These are phyloP conservation scores for Channa maculata DNA, from an alignment of 2,113 vertebrate species.

Conservation along the genomic window DNA sequence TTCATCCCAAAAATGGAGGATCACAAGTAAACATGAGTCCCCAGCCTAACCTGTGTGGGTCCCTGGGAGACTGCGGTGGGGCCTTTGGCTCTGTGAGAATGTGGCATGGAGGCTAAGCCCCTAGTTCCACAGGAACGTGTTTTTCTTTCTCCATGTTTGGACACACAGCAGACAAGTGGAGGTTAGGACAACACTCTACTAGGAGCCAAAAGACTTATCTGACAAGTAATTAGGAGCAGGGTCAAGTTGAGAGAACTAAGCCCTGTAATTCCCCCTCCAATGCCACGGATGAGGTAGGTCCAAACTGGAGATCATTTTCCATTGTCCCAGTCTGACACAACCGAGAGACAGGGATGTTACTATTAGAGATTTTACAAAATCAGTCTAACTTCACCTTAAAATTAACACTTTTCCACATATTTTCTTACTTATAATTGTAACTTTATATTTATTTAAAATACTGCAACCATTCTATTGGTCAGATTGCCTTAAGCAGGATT, in stretches of 20 bases:
- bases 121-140: slow-evolving; percentile 71
- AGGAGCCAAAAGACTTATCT: slow-evolving; percentile 82
- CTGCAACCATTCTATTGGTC: neutral
- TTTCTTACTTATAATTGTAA: neutral
- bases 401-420: neutral
- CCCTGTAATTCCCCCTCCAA: slow-evolving; percentile 76
- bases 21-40: slow-evolving; percentile 5
- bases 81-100: slow-evolving; percentile 71
- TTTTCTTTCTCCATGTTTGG: slow-evolving; percentile 81
- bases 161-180: slow-evolving; percentile 82
- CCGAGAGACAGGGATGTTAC: neutral
- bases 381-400: neutral
- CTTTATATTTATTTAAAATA: neutral
- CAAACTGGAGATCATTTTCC: slow-evolving; percentile 54
- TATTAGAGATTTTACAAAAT: neutral
- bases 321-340: slow-evolving; percentile 8
- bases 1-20: slow-evolving; percentile 14
- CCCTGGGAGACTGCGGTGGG: slow-evolving; percentile 58
- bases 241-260: slow-evolving; percentile 84
- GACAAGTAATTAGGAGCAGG: slow-evolving; percentile 83
- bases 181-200: slow-evolving; percentile 81
- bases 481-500: neutral
- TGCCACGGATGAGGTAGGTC: slow-evolving; percentile 72
- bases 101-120: slow-evolving; percentile 67
- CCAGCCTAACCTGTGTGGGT: slow-evolving; percentile 47